Conservation (phyloP, 2,113 vertebrate species). For the Scomber scombrus region DNA sequence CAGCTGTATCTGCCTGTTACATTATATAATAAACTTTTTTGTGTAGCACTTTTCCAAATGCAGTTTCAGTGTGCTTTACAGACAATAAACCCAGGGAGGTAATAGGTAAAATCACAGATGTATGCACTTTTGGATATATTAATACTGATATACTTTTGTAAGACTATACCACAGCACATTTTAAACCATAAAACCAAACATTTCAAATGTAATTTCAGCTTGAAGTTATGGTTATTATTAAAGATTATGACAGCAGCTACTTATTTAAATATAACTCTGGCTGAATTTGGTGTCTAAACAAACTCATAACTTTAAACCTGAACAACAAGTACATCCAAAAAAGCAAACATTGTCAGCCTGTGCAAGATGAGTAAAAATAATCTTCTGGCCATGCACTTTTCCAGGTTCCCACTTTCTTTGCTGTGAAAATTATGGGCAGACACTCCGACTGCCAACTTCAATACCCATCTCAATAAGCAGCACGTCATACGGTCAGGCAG, state of each 20-base stretch:
- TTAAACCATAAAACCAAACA: constrained; percentile 45
- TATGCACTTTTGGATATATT: constrained; percentile 27
- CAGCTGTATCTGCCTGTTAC: constrained; percentile 68
- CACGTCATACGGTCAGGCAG: constrained; percentile 68
- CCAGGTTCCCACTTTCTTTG: constrained; percentile 66
- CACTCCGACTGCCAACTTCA: constrained; percentile 77
- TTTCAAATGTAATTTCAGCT: constrained; percentile 25
- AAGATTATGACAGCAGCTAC: constrained; percentile 27
- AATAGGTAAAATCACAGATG: constrained; percentile 47
- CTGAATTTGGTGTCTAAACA: constrained; percentile 26
- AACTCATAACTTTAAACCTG: constrained; percentile 20
- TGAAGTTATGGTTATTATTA: constrained; percentile 25
- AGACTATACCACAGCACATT: constrained; percentile 47
- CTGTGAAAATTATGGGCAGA: constrained; percentile 71
- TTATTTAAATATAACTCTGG: constrained; percentile 28
- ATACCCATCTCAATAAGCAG: constrained; percentile 78
- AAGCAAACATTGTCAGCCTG: constrained; percentile 7
- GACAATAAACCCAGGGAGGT: constrained; percentile 63
- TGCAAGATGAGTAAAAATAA: constrained; percentile 29
- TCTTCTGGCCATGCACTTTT: constrained; percentile 47
- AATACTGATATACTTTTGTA: constrained; percentile 46
- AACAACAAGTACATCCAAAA: background rate
- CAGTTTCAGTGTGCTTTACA: constrained; percentile 58
- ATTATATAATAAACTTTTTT: constrained; percentile 72
- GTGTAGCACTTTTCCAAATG: constrained; percentile 36